Evolutionary conservation across 1,140 invertebrate genomes (phyloP), one percentile per base, ranked within the genome.

Genomic region (Apis cerana): DNA sequence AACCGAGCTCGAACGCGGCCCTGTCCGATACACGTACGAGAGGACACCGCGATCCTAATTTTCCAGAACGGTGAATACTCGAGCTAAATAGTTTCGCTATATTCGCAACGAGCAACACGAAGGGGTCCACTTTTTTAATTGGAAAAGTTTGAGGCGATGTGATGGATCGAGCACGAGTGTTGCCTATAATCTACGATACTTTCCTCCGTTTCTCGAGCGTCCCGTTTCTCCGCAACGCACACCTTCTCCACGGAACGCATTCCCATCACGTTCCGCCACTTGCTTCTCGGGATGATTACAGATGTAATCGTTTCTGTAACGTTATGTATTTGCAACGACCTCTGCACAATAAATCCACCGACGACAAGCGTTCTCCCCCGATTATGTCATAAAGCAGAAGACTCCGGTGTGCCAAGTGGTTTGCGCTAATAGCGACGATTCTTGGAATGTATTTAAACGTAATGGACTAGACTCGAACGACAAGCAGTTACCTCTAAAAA

Each of bases 261-360:
- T 79, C 48, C 2, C 54, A 59, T 72, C 78, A 72, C 68, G 78
- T 72, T 27, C 59, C 59, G 27, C 48, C 78, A 72, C 69, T 72
- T 80, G 58, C 69, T 64, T 10, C 58, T 12, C 61, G 27, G 64
- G 62, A 86, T 83, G 62, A 78, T 77, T 74, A 75, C 79, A 64
- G 69, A 62, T 74, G 70, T 80, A 72, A 87, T 67, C 52, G 74
- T 76, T 59, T 64, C 77, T 72, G 54, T 62, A 52, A 74, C 80
- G 33, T 85, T 85, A 79, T 80, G 71, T 72, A 75, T 82, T 65
- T 65, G 80, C 83, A 81, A 85, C 82, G 83, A 87, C 68, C 64
- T 87, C 70, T 65, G 77, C 56, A 8, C 71, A 15, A 87, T 84
- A 59, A 81, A 87, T 88, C 78, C 76, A 84, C 59, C 64, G 64